These are phyloP conservation scores for Cyaniris semiargus DNA, from an alignment of 2,888 invertebrate species.

Conservation along the genomic window DNA sequence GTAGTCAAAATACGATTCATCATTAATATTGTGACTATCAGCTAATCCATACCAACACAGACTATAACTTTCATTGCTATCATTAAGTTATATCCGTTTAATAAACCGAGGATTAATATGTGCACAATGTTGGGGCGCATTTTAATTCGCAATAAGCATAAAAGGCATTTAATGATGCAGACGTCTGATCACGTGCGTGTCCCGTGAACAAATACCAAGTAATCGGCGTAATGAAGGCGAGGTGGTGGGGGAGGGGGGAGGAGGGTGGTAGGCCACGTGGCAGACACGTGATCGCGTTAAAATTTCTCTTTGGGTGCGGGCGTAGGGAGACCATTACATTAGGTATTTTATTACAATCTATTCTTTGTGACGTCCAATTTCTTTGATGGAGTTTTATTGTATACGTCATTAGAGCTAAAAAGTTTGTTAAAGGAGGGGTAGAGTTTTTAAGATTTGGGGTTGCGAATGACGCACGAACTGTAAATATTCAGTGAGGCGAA, in stretches of 20 bases:
- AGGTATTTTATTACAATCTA: slow-evolving; percentile 53
- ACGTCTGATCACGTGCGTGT: slow-evolving; percentile 71
- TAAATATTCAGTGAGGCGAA: not conserved
- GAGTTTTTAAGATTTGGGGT: not conserved
- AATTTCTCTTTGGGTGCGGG: slow-evolving; percentile 55
- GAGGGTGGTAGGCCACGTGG: slow-evolving; percentile 59
- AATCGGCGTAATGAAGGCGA: slow-evolving; percentile 72
- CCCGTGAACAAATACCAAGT: slow-evolving; percentile 72
- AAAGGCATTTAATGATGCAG: slow-evolving; percentile 81
- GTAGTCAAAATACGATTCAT: not conserved
- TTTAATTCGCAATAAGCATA: slow-evolving; percentile 77
- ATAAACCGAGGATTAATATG: slow-evolving; percentile 61
- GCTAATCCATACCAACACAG: not conserved
- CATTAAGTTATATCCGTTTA: slow-evolving; percentile 42
- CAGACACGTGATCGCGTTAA: slow-evolving; percentile 73
- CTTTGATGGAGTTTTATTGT: slow-evolving; percentile 4
- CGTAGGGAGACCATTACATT: slow-evolving; percentile 57
- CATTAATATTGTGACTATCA: not conserved
- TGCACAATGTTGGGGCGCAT: slow-evolving; percentile 54
- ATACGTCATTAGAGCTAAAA: not conserved
- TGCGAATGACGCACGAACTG: not conserved
- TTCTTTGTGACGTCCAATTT: slow-evolving; percentile 36
- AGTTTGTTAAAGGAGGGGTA: not conserved
- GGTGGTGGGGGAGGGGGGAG: slow-evolving; percentile 51
- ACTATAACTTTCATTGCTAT: not conserved